Percentiles rank a stretch among this genome's conserved stretches.
phyloP scores from a whole-genome alignment of 1,140 invertebrate species.

The Aricia agestis region DNA sequence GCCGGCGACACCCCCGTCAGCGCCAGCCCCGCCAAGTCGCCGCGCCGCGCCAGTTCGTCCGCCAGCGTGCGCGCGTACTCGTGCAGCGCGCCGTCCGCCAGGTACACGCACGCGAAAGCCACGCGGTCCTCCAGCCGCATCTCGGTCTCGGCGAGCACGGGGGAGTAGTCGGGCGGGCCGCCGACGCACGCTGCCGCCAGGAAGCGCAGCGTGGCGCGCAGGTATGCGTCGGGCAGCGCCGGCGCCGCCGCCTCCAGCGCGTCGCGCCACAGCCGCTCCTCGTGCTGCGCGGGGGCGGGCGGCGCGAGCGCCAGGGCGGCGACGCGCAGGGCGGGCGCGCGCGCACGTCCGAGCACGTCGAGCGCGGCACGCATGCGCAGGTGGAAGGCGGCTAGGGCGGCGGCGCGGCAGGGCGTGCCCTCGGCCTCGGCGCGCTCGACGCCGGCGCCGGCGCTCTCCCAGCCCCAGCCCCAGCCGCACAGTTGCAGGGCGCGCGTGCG shows the following conservation, averaged over 20 bases:
- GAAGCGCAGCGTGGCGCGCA: slow-evolving; percentile 94
- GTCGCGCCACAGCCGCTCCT: slow-evolving; percentile 87
- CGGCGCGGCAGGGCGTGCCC: slow-evolving; percentile 88
- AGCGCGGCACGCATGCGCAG: slow-evolving; percentile 89
- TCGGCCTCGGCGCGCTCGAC: slow-evolving; percentile 80
- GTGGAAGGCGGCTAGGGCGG: slow-evolving; percentile 94
- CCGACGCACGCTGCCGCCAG: slow-evolving; percentile 79
- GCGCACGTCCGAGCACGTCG: slow-evolving; percentile 84
- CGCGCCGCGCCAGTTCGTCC: slow-evolving; percentile 83
- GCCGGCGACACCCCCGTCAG: slow-evolving; percentile 78
- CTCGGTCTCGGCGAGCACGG: slow-evolving; percentile 83
- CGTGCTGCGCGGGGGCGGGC: slow-evolving; percentile 77
- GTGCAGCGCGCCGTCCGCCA: slow-evolving; percentile 87
- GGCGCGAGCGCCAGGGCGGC: slow-evolving; percentile 95
- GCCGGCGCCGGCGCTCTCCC: slow-evolving; percentile 76
- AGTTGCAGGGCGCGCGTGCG: slow-evolving; percentile 87
- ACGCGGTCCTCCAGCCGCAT: slow-evolving; percentile 91
- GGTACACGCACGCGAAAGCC: slow-evolving; percentile 94
- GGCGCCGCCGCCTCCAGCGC: slow-evolving; percentile 89
- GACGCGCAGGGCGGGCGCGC: slow-evolving; percentile 76
- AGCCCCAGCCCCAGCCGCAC: slow-evolving; percentile 91
- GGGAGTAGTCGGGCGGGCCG: slow-evolving; percentile 37
- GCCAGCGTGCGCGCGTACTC: slow-evolving; percentile 87
- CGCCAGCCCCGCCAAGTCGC: slow-evolving; percentile 90
- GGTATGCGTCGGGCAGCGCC: slow-evolving; percentile 89